Evolutionary conservation across 2,888 invertebrate species (phyloP), one percentile per base, ranked within the genome.

Genomic region (Torymus auratus): DNA sequence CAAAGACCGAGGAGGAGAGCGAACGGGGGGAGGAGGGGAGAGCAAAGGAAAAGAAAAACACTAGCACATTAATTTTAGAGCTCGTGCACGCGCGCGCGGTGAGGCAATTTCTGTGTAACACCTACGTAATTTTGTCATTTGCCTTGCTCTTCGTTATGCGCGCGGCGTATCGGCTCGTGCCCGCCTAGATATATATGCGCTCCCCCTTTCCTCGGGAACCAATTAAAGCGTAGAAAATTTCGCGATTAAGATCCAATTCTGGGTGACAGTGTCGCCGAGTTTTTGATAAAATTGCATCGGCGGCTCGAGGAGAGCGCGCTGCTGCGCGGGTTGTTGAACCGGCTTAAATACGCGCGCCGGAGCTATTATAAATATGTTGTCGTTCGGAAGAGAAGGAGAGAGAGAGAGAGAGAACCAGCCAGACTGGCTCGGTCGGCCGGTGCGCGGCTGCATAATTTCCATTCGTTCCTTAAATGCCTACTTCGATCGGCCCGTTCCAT

Each of bases 401-500:
- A 61, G 68, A 55, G 56, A 41, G 69, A 61, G 56, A 60, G 52
- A 28, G 55, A 71, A 74, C 75, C 50, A 13, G 58, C 80, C 72
- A 71, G 78, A 74, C 74, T 23, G 53, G 71, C 67, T 70, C 67
- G 58, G 79, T 64, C 56, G 41, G 70, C 69, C 62, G 79, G 79
- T 62, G 71, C 64, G 23, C 56, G 41, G 70, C 78, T 64, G 78
- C 75, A 62, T 75, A 78, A 82, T 82, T 82, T 82, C 75, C 81
- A 82, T 82, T 78, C 81, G 81, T 82, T 82, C 78, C 81, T 82
- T 78, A 82, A 82, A 82, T 78, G 81, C 81, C 78, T 64, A 64
- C 78, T 67, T 78, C 78, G 81, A 78, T 82, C 81, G 81, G 56
- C 75, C 75, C 75, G 62, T 75, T 82, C 78, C 78, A 82, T 82